A percentile compares a stretch with the other conserved stretches of the same genome.
phyloP scores from a whole-genome alignment of 2,113 vertebrate genomes.

The Ciconia maguari region DNA sequence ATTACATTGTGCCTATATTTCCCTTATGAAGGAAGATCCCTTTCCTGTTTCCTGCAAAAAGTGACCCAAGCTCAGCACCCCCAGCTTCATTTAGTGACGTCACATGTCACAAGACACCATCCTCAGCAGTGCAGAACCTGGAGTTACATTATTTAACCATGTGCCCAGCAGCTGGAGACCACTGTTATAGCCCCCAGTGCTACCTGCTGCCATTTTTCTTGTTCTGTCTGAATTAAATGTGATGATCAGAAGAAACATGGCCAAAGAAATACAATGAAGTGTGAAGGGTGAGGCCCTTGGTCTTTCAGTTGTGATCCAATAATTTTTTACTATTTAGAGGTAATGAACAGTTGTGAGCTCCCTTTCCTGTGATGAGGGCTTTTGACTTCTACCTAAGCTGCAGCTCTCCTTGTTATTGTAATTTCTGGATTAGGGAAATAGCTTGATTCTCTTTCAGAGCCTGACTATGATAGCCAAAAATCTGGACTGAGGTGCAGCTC shows the following conservation, averaged over 20 bases:
- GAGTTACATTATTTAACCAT: not conserved
- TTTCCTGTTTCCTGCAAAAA: not conserved
- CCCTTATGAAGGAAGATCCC: not conserved
- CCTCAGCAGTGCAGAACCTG: not conserved
- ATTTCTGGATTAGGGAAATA: not conserved
- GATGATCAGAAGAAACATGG: not conserved
- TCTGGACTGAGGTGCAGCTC: not conserved
- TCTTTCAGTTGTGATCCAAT: not conserved
- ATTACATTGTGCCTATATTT: not conserved
- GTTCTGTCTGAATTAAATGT: not conserved
- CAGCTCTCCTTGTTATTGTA: not conserved
- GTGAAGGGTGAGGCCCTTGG: not conserved
- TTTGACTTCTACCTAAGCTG: not conserved
- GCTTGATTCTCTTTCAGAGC: not conserved
- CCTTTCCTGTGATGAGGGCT: not conserved
- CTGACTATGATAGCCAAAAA: not conserved
- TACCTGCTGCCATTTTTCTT: not conserved
- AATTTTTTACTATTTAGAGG: not conserved
- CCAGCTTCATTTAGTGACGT: not conserved
- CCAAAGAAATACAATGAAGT: not conserved
- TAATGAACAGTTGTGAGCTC: not conserved
- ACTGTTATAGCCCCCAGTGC: rapidly evolving
- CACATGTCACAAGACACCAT: not conserved
- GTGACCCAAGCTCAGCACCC: not conserved
- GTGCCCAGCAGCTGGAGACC: not conserved